phyloP scores from a whole-genome alignment of 2,113 vertebrate genomes.

The Leptosomus discolor region DNA sequence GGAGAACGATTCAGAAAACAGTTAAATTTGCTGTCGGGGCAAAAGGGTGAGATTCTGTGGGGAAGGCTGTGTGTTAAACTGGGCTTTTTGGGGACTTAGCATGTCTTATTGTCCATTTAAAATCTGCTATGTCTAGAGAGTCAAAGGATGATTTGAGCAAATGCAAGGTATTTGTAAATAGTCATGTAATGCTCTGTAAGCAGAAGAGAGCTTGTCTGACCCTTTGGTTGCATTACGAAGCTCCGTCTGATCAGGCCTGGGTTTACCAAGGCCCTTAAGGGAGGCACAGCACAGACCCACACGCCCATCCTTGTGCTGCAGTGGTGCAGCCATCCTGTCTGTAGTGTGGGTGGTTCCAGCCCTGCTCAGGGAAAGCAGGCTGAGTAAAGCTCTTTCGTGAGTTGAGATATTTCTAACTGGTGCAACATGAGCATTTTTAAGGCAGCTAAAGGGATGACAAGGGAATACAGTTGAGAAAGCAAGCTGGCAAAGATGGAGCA shows the following conservation, averaged over 20 bases:
- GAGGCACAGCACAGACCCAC: background rate
- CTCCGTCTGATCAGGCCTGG: background rate
- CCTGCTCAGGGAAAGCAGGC: background rate
- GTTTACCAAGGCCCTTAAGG: background rate
- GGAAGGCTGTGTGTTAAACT: background rate
- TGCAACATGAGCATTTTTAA: background rate
- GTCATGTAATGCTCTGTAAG: background rate
- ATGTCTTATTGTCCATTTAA: background rate
- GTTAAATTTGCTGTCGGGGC: background rate
- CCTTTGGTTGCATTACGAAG: background rate
- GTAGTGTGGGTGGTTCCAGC: background rate
- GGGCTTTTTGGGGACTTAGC: background rate
- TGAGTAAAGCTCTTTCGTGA: background rate
- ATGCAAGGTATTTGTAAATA: background rate
- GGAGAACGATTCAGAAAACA: background rate
- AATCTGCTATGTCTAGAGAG: background rate
- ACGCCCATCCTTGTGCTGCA: fast-evolving
- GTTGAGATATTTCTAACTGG: background rate
- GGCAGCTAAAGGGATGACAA: background rate
- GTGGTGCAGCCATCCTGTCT: background rate
- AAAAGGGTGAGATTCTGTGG: background rate
- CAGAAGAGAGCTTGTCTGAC: background rate
- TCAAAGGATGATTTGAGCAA: background rate
- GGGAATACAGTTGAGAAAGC: background rate
- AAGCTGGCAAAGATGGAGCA: background rate